phyloP scores from a whole-genome alignment of 2,888 invertebrate species.

The Anoplius nigerrimus region DNA sequence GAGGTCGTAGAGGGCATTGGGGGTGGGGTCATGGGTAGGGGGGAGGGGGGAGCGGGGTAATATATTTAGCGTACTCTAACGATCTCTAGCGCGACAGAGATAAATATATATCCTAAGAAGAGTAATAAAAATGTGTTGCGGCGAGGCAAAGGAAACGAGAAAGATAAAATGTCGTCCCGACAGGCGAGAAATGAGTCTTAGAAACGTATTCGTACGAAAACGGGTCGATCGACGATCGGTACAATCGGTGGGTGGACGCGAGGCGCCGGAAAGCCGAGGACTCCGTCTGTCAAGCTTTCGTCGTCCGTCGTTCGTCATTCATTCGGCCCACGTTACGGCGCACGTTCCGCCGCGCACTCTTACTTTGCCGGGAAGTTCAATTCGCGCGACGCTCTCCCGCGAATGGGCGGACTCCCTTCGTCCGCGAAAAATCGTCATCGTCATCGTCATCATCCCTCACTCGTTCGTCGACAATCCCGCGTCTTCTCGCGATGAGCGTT shows the following conservation, averaged over 20 bases:
- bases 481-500: conserved; percentile 20
- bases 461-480: conserved; percentile 20
- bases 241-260: conserved; percentile 46
- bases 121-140: conserved; percentile 50
- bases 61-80: conserved; percentile 42
- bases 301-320: too few species aligned
- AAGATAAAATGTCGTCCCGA: too few species aligned
- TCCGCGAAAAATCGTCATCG: too few species aligned
- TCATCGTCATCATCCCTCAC: too few species aligned
- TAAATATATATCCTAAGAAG: conserved; percentile 55
- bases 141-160: conserved; percentile 50
- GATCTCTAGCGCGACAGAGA: conserved; percentile 52
- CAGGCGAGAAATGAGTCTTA: conserved; percentile 58
- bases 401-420: too few species aligned
- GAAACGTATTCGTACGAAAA: conserved; percentile 50
- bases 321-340: not conserved
- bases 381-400: conserved; percentile 16
- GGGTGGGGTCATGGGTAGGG: conserved; percentile 2
- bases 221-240: conserved; percentile 44
- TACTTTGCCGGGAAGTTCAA: conserved; percentile 15
- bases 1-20: conserved; percentile 18
- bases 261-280: conserved; percentile 24
- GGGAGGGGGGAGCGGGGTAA: conserved; percentile 35
- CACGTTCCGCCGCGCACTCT: conserved; percentile 42
- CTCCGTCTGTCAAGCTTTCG: too few species aligned